These are phyloP conservation scores for Sphecodes monilicornis DNA, from an alignment of 2,888 invertebrate genomes.

Conservation along the genomic window DNA sequence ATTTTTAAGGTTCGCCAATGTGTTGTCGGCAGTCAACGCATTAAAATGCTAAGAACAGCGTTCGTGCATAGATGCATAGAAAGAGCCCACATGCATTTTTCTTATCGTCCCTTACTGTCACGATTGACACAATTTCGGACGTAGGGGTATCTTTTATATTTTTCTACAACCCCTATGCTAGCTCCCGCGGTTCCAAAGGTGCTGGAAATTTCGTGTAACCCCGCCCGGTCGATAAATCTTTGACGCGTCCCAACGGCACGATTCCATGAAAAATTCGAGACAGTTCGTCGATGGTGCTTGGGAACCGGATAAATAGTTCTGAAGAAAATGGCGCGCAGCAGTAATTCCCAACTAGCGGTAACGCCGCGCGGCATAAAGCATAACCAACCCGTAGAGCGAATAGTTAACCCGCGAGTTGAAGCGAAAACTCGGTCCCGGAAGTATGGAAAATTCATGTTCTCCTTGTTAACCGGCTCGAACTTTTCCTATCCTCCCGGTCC, in stretches of 20 bases:
- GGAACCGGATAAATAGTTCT: not conserved
- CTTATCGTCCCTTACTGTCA: not conserved
- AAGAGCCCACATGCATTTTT: not conserved
- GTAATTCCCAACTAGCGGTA: constrained; percentile 42
- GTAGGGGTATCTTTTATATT: not conserved
- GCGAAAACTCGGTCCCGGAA: not conserved
- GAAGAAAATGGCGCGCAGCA: not conserved
- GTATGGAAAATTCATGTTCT: constrained; percentile 40
- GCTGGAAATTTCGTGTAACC: not conserved
- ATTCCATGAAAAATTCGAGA: not conserved
- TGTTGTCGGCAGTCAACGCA: too few relatives aligned
- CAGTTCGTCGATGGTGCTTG: not conserved
- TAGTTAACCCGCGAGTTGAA: constrained; percentile 28
- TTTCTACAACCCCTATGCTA: not conserved
- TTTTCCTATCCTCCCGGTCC: constrained; percentile 13
- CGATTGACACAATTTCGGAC: not conserved
- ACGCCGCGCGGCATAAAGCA: constrained; percentile 22
- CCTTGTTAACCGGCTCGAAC: constrained; percentile 20
- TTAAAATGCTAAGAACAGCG: not conserved
- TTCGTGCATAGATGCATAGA: not conserved
- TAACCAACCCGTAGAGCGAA: constrained; percentile 35
- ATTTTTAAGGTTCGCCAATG: too few relatives aligned
- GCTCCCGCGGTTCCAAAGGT: not conserved
- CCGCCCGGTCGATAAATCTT: not conserved
- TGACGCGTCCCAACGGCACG: not conserved